Conservation (phyloP, 2,888 invertebrate species). For the Urechis unicinctus region DNA sequence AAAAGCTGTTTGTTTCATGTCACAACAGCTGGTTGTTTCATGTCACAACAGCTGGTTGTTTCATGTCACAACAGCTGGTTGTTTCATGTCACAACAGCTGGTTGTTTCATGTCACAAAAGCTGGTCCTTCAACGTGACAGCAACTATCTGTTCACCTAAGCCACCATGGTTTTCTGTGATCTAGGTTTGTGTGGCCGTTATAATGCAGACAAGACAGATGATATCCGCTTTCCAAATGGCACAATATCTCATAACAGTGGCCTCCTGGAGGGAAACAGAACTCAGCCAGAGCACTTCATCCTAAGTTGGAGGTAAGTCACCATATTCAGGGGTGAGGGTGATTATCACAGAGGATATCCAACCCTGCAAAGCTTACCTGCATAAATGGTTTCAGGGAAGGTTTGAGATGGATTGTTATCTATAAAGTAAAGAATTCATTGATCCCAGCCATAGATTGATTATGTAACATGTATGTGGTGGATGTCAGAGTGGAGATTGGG, state of each 20-base stretch:
- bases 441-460: no score
- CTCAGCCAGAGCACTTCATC: constrained; percentile 21
- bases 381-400: not conserved
- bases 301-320: constrained; percentile 25
- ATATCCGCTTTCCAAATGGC: constrained; percentile 22
- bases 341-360: not conserved
- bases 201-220: constrained; percentile 28
- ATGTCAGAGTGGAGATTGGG: constrained; percentile 10
- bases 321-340: not conserved
- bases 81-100: no score
- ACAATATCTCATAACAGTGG: constrained; percentile 11
- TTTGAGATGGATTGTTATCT: not conserved
- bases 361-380: not conserved
- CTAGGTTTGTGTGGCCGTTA: constrained; percentile 37
- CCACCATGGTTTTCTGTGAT: no score
- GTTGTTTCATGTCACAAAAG: no score
- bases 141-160: not conserved
- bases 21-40: no score
- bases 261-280: not conserved
- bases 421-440: no score
- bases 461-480: no score
- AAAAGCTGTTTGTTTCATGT: no score
- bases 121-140: no score
- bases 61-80: no score
- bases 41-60: no score